Conservation (phyloP, 2,888 invertebrate species). For the Eupithecia tripunctaria region DNA sequence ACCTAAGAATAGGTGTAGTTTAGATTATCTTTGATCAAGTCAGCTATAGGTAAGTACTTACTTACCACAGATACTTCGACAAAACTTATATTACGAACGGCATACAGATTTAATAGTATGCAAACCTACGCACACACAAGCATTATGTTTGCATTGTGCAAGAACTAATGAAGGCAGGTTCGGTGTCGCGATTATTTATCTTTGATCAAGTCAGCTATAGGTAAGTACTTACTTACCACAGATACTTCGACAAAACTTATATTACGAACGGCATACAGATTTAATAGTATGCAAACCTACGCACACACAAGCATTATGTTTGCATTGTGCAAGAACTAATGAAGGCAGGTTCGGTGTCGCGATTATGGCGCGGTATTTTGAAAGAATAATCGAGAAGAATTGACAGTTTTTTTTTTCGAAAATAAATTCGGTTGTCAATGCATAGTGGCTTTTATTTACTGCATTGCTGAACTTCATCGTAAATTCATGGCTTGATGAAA, state of each 20-base stretch:
- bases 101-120: constrained; percentile 4
- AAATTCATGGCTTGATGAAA: too few relatives aligned
- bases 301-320: constrained; percentile 25
- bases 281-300: constrained; percentile 10
- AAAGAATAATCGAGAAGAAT: constrained; percentile 30
- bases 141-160: constrained; percentile 36
- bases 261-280: neutral
- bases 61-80: too few relatives aligned
- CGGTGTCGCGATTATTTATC: constrained; percentile 29
- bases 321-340: constrained; percentile 37
- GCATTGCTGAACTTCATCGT: neutral
- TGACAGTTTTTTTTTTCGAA: neutral
- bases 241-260: neutral
- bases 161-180: constrained; percentile 32
- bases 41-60: neutral
- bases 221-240: too few relatives aligned
- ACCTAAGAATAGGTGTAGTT: too few relatives aligned
- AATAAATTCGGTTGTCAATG: neutral
- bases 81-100: neutral
- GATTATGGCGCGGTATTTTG: constrained; percentile 25
- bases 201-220: neutral
- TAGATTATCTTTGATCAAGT: neutral
- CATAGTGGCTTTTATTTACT: neutral
- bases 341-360: constrained; percentile 31
- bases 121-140: constrained; percentile 10